phyloP scores from a whole-genome alignment of 92 coral and sea anemone species.

The Paramuricea clavata region DNA sequence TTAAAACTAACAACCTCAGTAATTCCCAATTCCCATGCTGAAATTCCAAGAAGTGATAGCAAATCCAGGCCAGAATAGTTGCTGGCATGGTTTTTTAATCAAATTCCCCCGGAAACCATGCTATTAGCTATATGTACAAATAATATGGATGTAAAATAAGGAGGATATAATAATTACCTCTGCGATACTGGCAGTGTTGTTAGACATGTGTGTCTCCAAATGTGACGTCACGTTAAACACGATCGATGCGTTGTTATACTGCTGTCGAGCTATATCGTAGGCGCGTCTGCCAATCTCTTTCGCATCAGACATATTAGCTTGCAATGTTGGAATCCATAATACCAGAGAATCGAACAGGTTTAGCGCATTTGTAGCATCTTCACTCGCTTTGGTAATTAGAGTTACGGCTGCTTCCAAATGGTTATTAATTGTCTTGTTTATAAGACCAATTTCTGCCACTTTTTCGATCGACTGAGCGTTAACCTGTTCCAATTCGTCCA shows the following conservation, averaged over 20 bases:
- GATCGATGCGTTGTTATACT: conserved; percentile 64
- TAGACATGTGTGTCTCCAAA: conserved; percentile 34
- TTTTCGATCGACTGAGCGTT: not conserved
- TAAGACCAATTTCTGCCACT: not conserved
- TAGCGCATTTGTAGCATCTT: conserved; percentile 7
- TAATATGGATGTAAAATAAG: too few species aligned
- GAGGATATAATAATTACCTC: conserved; percentile 7
- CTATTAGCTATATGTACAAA: too few species aligned
- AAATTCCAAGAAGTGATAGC: too few species aligned
- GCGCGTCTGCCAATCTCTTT: conserved; percentile 62
- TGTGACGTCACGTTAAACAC: conserved; percentile 69
- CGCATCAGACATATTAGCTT: conserved; percentile 64
- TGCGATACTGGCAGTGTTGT: conserved; percentile 49
- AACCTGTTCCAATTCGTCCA: not conserved
- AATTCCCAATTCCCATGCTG: too few species aligned
- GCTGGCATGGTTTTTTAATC: too few species aligned
- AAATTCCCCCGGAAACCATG: too few species aligned
- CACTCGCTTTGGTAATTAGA: conserved; percentile 37
- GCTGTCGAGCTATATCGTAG: conserved; percentile 47
- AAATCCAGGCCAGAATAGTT: too few species aligned
- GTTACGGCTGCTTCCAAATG: not conserved
- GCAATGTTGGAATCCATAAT: conserved; percentile 55
- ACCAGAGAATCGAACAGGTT: conserved; percentile 41
- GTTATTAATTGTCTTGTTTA: not conserved
- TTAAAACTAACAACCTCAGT: too few species aligned